These are phyloP conservation scores for Drepanosiphum platanoidis DNA, from an alignment of 2,888 invertebrate species.

Conservation along the genomic window DNA sequence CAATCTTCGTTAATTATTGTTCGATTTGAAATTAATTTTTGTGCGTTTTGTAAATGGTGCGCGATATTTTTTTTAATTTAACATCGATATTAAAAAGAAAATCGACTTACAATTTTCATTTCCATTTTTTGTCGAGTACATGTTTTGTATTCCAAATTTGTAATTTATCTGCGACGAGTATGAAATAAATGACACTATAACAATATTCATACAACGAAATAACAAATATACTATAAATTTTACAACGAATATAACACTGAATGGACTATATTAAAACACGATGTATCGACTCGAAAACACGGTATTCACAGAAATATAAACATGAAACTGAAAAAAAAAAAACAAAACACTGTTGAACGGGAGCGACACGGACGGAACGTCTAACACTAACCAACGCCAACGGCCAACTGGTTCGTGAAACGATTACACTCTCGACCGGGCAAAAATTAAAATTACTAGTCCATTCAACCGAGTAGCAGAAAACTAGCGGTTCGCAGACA, in stretches of 20 bases:
- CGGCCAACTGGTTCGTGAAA: slow-evolving; percentile 56
- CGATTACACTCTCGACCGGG: slow-evolving; percentile 44
- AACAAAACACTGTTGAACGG: neutral
- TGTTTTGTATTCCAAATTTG: slow-evolving; percentile 25
- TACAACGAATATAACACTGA: neutral
- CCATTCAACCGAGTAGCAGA: slow-evolving; percentile 48
- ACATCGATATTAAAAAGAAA: neutral
- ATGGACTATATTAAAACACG: too few species aligned
- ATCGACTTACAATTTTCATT: slow-evolving; percentile 19
- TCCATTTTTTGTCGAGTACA: neutral
- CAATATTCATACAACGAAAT: neutral
- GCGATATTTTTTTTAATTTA: too few species aligned
- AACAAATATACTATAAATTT: neutral
- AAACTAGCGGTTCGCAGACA: slow-evolving; percentile 50
- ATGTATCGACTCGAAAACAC: neutral
- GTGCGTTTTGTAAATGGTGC: too few species aligned
- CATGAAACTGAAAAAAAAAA: slow-evolving; percentile 4
- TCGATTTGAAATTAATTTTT: too few species aligned
- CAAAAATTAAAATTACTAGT: slow-evolving; percentile 51
- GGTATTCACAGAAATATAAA: neutral
- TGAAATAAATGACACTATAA: neutral
- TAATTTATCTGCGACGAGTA: neutral
- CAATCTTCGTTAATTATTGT: too few species aligned
- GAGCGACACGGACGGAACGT: slow-evolving; percentile 2
- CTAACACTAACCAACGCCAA: neutral